Conservation (phyloP, 2,113 vertebrate species). For the Athene noctua region DNA sequence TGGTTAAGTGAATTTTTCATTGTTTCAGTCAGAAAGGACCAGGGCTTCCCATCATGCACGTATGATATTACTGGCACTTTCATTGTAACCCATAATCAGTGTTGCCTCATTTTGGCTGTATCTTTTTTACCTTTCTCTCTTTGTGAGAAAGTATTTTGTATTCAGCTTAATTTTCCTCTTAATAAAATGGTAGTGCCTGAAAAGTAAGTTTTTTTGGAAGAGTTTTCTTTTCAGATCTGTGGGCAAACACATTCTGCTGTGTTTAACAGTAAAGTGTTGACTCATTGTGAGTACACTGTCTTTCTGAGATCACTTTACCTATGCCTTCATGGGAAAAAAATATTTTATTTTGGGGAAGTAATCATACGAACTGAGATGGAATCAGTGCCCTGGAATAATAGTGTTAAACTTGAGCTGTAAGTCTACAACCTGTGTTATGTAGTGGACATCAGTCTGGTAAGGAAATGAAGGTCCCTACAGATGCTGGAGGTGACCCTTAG, state of each 20-base stretch:
- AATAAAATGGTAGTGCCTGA: conserved; percentile 73
- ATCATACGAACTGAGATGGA: background rate
- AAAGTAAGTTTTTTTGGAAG: conserved; percentile 68
- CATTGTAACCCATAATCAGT: conserved; percentile 50
- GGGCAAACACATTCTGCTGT: conserved; percentile 38
- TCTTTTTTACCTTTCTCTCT: conserved; percentile 66
- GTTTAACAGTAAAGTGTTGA: conserved; percentile 42
- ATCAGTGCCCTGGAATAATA: background rate
- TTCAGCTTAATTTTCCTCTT: conserved; percentile 56
- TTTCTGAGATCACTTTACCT: background rate
- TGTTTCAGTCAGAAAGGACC: conserved; percentile 15
- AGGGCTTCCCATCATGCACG: conserved; percentile 32
- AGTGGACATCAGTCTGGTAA: background rate
- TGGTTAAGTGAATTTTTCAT: conserved; percentile 14
- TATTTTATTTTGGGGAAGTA: background rate
- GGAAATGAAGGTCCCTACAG: background rate
- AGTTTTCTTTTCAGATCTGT: conserved; percentile 67
- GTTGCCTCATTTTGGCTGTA: conserved; percentile 67
- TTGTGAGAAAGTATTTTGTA: conserved; percentile 70
- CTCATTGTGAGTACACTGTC: background rate
- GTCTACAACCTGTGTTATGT: background rate
- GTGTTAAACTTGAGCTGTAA: background rate
- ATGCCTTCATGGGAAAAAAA: background rate
- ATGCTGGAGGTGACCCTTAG: background rate
- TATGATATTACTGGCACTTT: conserved; percentile 39